Base-by-base conservation (phyloP, 2,113 vertebrate species). In the Choloepus hoffmanni region DNA sequence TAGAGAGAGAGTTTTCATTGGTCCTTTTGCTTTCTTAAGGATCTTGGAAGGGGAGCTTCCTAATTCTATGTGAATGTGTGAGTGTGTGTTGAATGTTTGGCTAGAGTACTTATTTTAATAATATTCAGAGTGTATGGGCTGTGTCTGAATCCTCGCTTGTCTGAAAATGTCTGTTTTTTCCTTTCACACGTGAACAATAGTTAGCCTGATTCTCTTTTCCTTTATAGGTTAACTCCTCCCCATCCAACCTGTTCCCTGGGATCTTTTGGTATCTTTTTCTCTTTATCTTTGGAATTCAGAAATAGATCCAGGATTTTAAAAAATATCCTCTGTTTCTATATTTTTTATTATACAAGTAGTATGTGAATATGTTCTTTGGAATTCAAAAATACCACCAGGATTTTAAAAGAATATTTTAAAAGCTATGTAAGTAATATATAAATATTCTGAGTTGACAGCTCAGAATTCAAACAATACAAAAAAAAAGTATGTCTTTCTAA, bases 341-440 rank as follows among this genome's bases (percentile, higher is more conserved):
- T 70, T 95, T 96, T 97, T 95, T 96, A 96, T 96, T 92, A 92
- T 95, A 95, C 95, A 97, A 96, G 97, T 95, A 95, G 96, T 97
- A 86, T 81, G 97, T 96, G 90, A 95, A 92, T 95, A 94, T 97
- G 87, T 97, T 96, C 96, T 95, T 96, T 94, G 79, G 92, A 92
- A 95, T 95, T 97, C 92, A 96, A 94, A 97, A 95, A 95, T 97
- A 96, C 85, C 78, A 94, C 86, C 53, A 90, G 94, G 93, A 73
- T 89, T 92, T 92, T 96, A 92, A 65, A 89, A 94, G 90, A 96
- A 85, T 97, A 96, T 95, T 92, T 96, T 92, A 40, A 89, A 92
- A 95, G 63, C 91, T 93, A 63, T 33, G 30, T 67, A 96, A 95
- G 63, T 86, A 93, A 74, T 79, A 84, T 26, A 93, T 83, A 50